Conservation (phyloP, 2,888 invertebrate species). For the Anthrax anthrax region DNA sequence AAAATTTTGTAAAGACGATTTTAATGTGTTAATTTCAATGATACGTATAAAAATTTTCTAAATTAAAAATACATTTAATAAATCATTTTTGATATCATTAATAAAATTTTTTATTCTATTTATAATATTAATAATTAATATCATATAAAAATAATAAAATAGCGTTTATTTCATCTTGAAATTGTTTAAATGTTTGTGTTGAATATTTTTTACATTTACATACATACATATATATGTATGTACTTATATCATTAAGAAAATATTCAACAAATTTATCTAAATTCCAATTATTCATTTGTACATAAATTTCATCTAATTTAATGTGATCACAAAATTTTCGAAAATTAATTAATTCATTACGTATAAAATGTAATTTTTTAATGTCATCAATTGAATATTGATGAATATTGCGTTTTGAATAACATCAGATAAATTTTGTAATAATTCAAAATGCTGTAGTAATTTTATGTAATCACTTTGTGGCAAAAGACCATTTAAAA, state of each 20-base stretch:
- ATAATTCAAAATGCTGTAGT: constrained; percentile 1
- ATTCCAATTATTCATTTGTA: neutral
- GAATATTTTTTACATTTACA: too few relatives aligned
- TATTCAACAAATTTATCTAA: neutral
- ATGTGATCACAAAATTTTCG: too few relatives aligned
- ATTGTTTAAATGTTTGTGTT: neutral
- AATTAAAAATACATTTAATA: neutral
- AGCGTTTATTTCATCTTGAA: neutral
- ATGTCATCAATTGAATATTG: too few relatives aligned
- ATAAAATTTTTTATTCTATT: neutral
- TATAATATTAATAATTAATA: constrained; percentile 1
- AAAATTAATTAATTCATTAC: too few relatives aligned
- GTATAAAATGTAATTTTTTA: too few relatives aligned
- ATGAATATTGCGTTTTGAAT: too few relatives aligned
- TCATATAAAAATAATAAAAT: neutral
- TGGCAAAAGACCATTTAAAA: neutral
- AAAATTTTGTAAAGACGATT: too few relatives aligned
- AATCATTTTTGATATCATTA: neutral
- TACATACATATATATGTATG: neutral
- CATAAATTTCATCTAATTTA: neutral
- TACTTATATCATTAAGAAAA: neutral
- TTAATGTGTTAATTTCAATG: too few relatives aligned
- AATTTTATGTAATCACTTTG: neutral
- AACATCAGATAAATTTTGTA: too few relatives aligned
- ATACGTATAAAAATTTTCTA: too few relatives aligned